Percentiles rank a stretch among this genome's conserved stretches.
Evolutionary conservation across 2,888 invertebrate genomes (phyloP).

Genomic region (Adelognathus sp.): DNA sequence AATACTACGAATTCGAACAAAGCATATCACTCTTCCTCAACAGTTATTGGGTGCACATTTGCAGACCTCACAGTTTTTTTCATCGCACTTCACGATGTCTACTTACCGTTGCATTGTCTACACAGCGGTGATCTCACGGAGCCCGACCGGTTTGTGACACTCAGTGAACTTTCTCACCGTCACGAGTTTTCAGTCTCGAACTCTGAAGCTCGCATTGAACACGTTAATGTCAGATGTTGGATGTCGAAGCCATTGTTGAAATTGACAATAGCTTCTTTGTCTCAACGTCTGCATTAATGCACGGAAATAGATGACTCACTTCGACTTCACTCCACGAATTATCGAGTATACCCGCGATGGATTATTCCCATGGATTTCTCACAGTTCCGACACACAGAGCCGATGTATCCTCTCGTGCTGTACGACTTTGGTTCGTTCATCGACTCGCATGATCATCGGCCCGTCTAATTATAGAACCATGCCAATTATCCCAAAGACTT

Average conservation of each 20-base stretch:
- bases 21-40: too few relatives aligned
- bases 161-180: background rate
- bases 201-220: conserved; percentile 2
- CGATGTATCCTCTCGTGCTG: background rate
- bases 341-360: too few relatives aligned
- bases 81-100: too few relatives aligned
- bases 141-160: background rate
- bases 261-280: conserved; percentile 17
- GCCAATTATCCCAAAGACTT: conserved; percentile 23
- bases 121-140: background rate
- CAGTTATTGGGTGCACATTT: too few relatives aligned
- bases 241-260: conserved; percentile 4
- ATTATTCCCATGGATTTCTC: too few relatives aligned
- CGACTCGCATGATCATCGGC: background rate
- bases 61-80: too few relatives aligned
- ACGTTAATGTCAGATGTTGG: background rate
- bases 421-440: conserved; percentile 21
- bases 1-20: too few relatives aligned
- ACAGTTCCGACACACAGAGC: too few relatives aligned
- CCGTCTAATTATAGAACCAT: conserved; percentile 14
- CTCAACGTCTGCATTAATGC: background rate
- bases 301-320: background rate
- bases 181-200: background rate
- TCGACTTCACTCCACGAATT: too few relatives aligned
- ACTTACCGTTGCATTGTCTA: background rate